Conservation (phyloP, 2,113 vertebrate genomes). For the Cochlearius cochlearius region DNA sequence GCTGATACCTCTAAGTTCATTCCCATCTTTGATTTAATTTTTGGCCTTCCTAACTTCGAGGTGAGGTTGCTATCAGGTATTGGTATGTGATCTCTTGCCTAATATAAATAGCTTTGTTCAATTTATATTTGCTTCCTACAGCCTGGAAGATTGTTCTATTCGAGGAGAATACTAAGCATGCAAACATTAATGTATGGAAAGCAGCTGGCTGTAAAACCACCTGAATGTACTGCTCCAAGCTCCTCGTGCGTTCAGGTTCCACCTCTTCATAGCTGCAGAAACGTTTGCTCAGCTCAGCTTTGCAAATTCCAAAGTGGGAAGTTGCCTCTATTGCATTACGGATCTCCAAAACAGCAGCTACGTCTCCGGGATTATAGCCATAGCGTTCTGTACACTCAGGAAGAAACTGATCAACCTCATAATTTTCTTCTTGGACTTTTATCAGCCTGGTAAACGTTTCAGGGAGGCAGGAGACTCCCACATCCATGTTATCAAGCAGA, state of each 20-base stretch:
- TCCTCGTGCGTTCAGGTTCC: slow-evolving; percentile 56
- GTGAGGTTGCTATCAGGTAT: not conserved
- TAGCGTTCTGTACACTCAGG: slow-evolving; percentile 14
- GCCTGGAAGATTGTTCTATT: not conserved
- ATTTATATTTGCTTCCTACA: not conserved
- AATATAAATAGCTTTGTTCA: not conserved
- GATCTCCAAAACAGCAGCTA: slow-evolving; percentile 70
- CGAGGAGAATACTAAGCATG: not conserved
- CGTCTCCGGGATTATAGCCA: slow-evolving; percentile 75
- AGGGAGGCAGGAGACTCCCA: slow-evolving; percentile 76
- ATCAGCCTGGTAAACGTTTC: slow-evolving; percentile 74
- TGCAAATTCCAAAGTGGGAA: slow-evolving; percentile 78
- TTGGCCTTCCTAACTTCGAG: not conserved
- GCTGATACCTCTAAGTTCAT: not conserved
- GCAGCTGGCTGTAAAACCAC: slow-evolving; percentile 42
- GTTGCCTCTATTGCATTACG: slow-evolving; percentile 66
- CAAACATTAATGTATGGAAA: not conserved
- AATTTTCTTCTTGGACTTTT: slow-evolving; percentile 19
- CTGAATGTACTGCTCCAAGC: slow-evolving; percentile 79
- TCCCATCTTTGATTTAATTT: not conserved
- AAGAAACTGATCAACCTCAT: slow-evolving; percentile 43
- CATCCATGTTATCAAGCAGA: slow-evolving; percentile 60
- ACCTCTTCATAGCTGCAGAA: slow-evolving; percentile 69
- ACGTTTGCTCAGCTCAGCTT: slow-evolving; percentile 57
- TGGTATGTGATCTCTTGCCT: not conserved